Conservation (phyloP, 2,888 invertebrate species). For the Idaea biselata region DNA sequence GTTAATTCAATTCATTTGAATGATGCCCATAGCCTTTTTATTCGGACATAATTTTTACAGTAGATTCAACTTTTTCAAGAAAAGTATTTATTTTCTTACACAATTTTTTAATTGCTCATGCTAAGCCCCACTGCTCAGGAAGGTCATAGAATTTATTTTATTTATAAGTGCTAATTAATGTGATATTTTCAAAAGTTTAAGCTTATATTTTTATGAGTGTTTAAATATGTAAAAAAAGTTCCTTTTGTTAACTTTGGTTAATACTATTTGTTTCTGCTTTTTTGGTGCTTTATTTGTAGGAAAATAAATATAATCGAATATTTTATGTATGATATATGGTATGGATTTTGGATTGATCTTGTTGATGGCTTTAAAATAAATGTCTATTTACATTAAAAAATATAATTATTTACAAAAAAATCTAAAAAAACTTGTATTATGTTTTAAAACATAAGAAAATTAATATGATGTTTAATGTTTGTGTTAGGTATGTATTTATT, state of each 20-base stretch:
- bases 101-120: slow-evolving; percentile 10
- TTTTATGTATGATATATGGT: background rate
- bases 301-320: background rate
- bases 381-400: slow-evolving; percentile 7
- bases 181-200: slow-evolving; percentile 1
- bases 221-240: background rate
- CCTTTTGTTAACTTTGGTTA: slow-evolving; percentile 5
- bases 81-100: no score
- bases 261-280: slow-evolving; percentile 8
- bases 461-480: background rate
- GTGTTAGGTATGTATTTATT: background rate
- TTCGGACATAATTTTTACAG: no score
- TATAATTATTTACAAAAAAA: background rate
- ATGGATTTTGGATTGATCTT: background rate
- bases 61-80: no score
- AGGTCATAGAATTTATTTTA: background rate
- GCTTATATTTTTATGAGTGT: slow-evolving; percentile 2
- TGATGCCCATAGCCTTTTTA: no score
- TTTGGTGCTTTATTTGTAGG: slow-evolving; percentile 1
- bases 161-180: background rate
- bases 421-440: no score
- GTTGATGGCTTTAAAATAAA: slow-evolving; percentile 10
- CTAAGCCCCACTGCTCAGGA: background rate
- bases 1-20: no score
- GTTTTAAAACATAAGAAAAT: background rate